These are phyloP conservation scores for Urophycis tenuis DNA, from an alignment of 2,797 vertebrate species.

Conservation along the genomic window DNA sequence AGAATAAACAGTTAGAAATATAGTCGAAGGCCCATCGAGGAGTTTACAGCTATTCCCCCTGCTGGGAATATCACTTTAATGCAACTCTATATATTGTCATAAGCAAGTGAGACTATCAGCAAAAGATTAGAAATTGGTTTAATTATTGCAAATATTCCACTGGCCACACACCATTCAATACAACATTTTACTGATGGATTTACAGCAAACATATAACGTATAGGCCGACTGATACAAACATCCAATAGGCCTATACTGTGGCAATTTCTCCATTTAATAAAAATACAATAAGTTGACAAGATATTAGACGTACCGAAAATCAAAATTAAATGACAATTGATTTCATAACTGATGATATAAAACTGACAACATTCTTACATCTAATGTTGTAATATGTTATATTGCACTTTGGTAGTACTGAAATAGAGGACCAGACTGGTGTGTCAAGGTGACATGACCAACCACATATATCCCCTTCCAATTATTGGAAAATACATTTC, in stretches of 20 bases:
- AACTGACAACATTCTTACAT: neutral
- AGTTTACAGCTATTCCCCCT: neutral
- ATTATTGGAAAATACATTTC: conserved; percentile 49
- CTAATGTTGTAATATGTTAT: neutral
- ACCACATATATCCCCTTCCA: conserved; percentile 50
- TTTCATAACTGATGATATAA: neutral
- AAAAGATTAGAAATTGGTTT: neutral
- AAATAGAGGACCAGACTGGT: neutral
- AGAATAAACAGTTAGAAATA: neutral
- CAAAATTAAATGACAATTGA: neutral
- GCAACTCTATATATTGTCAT: conserved; percentile 31
- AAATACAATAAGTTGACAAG: neutral
- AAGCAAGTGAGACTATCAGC: neutral
- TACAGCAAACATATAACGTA: neutral
- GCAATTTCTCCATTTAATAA: neutral
- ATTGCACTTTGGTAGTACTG: neutral
- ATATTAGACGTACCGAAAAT: neutral
- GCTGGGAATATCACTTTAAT: neutral
- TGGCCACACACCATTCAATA: conserved; percentile 2
- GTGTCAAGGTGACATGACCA: conserved; percentile 23
- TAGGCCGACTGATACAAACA: neutral
- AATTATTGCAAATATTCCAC: conserved; percentile 7
- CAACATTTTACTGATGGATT: neutral
- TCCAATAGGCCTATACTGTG: neutral
- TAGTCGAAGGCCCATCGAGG: neutral